Conservation (phyloP, 2,888 invertebrate species). For the Andrena bucephala region DNA sequence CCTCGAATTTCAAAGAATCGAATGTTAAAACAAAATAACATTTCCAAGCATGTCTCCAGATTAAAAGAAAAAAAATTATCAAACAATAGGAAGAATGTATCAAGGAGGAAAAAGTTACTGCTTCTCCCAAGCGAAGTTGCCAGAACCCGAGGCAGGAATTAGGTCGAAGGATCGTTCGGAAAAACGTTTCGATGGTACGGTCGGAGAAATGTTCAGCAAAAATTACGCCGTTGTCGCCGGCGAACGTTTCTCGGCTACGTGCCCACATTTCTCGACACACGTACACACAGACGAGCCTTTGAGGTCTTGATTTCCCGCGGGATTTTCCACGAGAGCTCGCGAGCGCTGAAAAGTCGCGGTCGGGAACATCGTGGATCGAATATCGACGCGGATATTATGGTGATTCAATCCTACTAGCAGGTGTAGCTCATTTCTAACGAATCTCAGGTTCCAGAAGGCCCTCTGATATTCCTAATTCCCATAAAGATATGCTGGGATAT, state of each 20-base stretch:
- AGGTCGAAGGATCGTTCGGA: conserved; percentile 24
- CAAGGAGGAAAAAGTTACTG: neutral
- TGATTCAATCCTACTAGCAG: conserved; percentile 27
- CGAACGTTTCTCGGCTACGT: conserved; percentile 38
- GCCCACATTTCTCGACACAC: conserved; percentile 22
- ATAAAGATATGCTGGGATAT: neutral
- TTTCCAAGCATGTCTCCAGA: neutral
- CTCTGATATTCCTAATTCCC: neutral
- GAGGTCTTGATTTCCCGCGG: conserved; percentile 82
- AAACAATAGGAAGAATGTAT: neutral
- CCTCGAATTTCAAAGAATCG: neutral
- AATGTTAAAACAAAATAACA: neutral
- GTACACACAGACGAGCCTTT: conserved; percentile 25
- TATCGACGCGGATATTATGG: conserved; percentile 39
- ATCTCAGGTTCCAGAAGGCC: neutral
- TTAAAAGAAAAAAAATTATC: neutral
- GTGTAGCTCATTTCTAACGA: conserved; percentile 11
- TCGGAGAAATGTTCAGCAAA: conserved; percentile 32
- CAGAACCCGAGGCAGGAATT: conserved; percentile 7
- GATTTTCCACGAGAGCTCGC: conserved; percentile 72
- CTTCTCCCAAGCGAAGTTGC: neutral
- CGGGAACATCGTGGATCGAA: conserved; percentile 39
- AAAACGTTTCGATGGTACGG: conserved; percentile 15
- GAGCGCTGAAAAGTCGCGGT: conserved; percentile 54
- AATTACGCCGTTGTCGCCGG: conserved; percentile 50